Evolutionary conservation across 2,113 vertebrate genomes (phyloP).

Genomic region (Rhodinocichla rosea): DNA sequence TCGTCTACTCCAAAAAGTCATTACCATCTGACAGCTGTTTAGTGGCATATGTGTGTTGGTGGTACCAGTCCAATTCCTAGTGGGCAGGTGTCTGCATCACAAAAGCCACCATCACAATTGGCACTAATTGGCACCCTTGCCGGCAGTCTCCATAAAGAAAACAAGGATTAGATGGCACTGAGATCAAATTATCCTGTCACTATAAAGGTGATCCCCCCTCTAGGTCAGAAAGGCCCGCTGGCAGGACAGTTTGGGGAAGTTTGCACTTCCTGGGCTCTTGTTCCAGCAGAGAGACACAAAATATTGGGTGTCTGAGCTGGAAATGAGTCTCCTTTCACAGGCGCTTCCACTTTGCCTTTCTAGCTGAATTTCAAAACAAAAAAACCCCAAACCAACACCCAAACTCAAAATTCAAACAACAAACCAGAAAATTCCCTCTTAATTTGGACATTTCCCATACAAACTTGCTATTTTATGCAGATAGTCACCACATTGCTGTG

Average conservation of each 20-base stretch:
- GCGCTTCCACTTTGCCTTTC: background rate
- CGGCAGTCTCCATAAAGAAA: constrained; percentile 45
- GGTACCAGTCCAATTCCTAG: constrained; percentile 71
- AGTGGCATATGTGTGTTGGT: constrained; percentile 70
- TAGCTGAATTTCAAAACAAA: background rate
- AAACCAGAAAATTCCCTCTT: constrained; percentile 40
- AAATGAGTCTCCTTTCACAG: background rate
- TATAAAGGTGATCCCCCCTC: constrained; percentile 50
- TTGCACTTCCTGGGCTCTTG: background rate
- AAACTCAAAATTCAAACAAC: constrained; percentile 10
- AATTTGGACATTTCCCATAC: constrained; percentile 20
- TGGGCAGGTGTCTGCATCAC: constrained; percentile 71
- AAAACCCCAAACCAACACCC: background rate
- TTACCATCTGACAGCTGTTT: constrained; percentile 72
- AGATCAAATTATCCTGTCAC: constrained; percentile 66
- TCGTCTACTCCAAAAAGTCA: constrained; percentile 61
- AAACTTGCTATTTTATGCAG: constrained; percentile 18
- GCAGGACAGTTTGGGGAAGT: constrained; percentile 42
- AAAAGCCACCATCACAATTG: constrained; percentile 70
- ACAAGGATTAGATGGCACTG: constrained; percentile 62
- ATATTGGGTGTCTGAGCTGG: background rate
- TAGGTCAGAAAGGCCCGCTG: constrained; percentile 26
- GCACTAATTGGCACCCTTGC: constrained; percentile 68
- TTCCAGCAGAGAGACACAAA: rapidly evolving
- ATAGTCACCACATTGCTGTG: background rate